phyloP scores from a whole-genome alignment of 37 sponge, comb jelly and placozoan species.

The Oscarella lobularis region DNA sequence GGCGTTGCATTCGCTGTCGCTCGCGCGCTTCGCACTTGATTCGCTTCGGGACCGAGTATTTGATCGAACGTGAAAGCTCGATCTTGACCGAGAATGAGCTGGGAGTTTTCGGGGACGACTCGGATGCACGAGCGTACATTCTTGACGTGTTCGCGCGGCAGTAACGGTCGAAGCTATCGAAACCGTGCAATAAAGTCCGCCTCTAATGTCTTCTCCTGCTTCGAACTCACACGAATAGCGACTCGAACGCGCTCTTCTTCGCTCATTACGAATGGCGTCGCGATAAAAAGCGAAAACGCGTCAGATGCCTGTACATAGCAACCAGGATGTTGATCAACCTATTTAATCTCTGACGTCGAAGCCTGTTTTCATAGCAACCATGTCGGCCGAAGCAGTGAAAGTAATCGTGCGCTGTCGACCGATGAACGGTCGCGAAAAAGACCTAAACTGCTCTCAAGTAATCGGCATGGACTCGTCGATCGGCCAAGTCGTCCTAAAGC shows the following conservation, averaged over 20 bases:
- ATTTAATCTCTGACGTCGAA: too few species aligned
- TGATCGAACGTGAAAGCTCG: conserved; percentile 60
- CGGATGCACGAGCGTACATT: conserved; percentile 31
- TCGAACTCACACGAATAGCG: too few species aligned
- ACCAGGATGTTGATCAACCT: too few species aligned
- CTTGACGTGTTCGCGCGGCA: conserved; percentile 33
- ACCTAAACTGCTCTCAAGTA: conserved; percentile 57
- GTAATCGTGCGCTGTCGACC: conserved; percentile 94
- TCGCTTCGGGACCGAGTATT: conserved; percentile 30
- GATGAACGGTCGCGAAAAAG: conserved; percentile 72
- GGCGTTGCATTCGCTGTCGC: too few species aligned
- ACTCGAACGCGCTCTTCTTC: too few species aligned
- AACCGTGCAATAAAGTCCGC: too few species aligned
- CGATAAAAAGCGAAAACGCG: conserved; percentile 50
- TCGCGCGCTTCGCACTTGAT: conserved; percentile 22
- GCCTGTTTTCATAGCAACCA: conserved; percentile 12
- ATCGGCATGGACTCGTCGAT: conserved; percentile 52
- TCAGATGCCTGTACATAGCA: too few species aligned
- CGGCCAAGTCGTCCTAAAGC: conserved; percentile 56
- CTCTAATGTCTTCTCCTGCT: too few species aligned
- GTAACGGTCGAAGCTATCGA: conserved; percentile 46
- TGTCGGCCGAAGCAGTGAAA: conserved; percentile 74
- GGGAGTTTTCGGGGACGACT: conserved; percentile 26
- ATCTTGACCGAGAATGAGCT: conserved; percentile 50
- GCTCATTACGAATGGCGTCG: conserved; percentile 38